phyloP scores from a whole-genome alignment of 2,888 invertebrate genomes.

The Diaphora mendica region DNA sequence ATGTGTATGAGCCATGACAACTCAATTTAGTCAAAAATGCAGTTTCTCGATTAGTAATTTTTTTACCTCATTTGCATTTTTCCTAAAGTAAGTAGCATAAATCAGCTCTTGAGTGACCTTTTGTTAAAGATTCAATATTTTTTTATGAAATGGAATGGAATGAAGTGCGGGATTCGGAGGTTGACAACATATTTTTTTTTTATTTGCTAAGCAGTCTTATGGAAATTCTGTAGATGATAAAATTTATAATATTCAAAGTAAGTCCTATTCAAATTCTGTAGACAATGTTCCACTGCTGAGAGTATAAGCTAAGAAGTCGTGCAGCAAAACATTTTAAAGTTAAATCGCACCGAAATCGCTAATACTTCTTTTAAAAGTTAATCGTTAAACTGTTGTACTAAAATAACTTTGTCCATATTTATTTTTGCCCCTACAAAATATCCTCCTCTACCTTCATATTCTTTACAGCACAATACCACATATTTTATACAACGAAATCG shows the following conservation, averaged over 20 bases:
- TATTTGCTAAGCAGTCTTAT: no score
- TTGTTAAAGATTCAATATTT: no score
- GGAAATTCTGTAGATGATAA: no score
- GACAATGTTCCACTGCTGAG: not conserved
- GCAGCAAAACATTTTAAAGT: no score
- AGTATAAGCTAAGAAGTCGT: no score
- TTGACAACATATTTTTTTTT: no score
- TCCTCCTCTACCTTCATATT: not conserved
- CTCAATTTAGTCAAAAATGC: not conserved
- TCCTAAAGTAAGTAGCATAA: no score
- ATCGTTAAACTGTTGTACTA: not conserved
- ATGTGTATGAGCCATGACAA: not conserved
- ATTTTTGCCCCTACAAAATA: not conserved
- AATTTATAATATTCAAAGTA: not conserved
- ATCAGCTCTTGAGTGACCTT: no score
- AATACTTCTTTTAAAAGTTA: no score
- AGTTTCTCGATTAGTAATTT: not conserved
- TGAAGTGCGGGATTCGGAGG: no score
- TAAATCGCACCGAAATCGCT: no score
- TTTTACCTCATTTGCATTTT: not conserved
- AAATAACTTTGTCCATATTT: not conserved
- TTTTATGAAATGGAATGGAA: no score
- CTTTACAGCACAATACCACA: not conserved
- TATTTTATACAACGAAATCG: not conserved
- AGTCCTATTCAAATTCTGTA: not conserved